Percentiles rank a stretch among this genome's conserved stretches.
phyloP scores from a whole-genome alignment of 2,888 invertebrate genomes.

The Deroplatys truncata region DNA sequence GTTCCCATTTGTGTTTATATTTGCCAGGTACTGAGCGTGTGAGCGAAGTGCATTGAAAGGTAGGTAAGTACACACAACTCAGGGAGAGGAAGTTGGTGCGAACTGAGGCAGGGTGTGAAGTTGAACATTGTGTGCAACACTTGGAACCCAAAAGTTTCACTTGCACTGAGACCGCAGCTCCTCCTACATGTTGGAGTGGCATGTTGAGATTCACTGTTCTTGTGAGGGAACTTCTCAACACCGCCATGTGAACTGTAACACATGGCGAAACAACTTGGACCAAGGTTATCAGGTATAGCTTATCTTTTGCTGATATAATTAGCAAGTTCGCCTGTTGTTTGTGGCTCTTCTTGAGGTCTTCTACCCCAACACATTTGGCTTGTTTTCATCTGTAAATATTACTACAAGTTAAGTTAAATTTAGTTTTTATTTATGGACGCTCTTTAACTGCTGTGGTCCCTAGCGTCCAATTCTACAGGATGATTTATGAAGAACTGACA shows the following conservation, averaged over 20 bases:
- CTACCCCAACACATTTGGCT: no score
- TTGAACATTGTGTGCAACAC: neutral
- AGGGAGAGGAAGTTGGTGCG: neutral
- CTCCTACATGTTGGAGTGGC: neutral
- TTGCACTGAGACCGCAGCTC: neutral
- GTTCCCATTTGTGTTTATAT: neutral
- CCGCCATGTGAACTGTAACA: neutral
- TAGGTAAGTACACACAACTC: neutral
- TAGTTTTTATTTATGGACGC: no score
- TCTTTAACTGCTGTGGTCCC: no score
- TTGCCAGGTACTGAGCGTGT: no score
- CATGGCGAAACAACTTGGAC: neutral
- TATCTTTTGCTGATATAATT: neutral
- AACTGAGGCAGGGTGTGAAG: neutral
- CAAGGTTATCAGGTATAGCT: neutral
- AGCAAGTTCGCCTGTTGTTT: neutral
- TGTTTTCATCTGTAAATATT: no score
- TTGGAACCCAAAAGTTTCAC: neutral
- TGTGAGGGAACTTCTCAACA: neutral
- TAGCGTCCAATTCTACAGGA: no score
- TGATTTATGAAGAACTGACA: no score
- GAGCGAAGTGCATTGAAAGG: neutral
- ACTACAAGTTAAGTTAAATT: no score
- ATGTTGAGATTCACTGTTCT: neutral
- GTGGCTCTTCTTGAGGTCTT: no score